Evolutionary conservation across 2,888 invertebrate genomes (phyloP).

Genomic region (Campaea margaritaria): DNA sequence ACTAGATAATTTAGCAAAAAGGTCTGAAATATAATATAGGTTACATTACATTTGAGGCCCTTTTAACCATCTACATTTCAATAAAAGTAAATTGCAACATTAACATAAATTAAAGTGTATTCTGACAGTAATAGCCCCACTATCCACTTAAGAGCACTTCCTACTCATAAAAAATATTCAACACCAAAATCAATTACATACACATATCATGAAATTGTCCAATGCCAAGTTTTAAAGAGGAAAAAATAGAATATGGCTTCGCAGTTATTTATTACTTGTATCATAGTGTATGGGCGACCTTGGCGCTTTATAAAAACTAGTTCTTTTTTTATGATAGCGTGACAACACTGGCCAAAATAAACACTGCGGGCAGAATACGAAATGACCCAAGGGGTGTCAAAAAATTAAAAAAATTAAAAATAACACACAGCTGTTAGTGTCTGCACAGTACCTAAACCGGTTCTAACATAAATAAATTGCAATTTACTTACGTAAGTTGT

Average conservation of each 20-base stretch:
- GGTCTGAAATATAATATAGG: too few relatives aligned
- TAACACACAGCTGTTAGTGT: conserved; percentile 2
- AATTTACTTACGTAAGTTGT: conserved; percentile 80
- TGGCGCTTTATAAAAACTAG: conserved; percentile 40
- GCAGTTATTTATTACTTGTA: conserved; percentile 40
- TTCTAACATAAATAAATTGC: conserved; percentile 67
- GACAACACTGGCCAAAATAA: conserved; percentile 42
- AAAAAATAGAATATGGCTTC: conserved; percentile 63
- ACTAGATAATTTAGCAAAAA: too few relatives aligned
- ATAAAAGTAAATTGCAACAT: too few relatives aligned
- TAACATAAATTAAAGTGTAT: conserved; percentile 16
- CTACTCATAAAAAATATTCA: conserved; percentile 28
- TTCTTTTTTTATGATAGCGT: conserved; percentile 35
- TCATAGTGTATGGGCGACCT: conserved; percentile 33
- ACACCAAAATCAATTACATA: conserved; percentile 32
- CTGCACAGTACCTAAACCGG: conserved; percentile 39
- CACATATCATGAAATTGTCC: conserved; percentile 49
- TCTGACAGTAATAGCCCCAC: conserved; percentile 13
- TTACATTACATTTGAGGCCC: too few relatives aligned
- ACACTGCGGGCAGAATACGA: conserved; percentile 27
- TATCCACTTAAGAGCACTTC: conserved; percentile 16
- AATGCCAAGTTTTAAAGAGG: conserved; percentile 54
- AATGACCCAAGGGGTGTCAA: conserved; percentile 16
- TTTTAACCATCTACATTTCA: too few relatives aligned
- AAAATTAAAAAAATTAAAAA: conserved; percentile 4